Conservation (phyloP, 2,113 vertebrate genomes). For the Odontophorus gujanensis region DNA sequence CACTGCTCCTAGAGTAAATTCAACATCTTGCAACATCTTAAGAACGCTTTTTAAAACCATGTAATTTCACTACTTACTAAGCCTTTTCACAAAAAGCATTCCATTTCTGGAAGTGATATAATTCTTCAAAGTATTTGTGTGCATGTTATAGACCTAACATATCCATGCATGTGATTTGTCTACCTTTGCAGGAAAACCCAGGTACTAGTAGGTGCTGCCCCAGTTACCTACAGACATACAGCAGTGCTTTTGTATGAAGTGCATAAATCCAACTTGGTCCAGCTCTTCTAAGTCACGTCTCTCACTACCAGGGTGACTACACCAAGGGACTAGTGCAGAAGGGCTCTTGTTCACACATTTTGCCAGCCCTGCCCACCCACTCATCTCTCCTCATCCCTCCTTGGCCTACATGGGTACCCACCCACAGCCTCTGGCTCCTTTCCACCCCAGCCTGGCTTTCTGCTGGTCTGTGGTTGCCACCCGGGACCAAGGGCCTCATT, state of each 20-base stretch:
- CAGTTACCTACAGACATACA: background rate
- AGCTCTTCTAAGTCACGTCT: fast-evolving
- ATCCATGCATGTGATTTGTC: background rate
- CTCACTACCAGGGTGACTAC: background rate
- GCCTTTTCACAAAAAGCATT: background rate
- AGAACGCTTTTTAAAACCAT: background rate
- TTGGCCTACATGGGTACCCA: background rate
- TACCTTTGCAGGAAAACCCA: background rate
- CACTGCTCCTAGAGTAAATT: background rate
- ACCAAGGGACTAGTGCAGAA: background rate
- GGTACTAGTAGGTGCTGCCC: background rate
- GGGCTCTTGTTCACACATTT: background rate
- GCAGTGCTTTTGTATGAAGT: background rate
- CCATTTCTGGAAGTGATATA: background rate
- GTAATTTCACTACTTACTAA: background rate
- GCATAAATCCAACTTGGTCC: background rate
- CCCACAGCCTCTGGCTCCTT: background rate
- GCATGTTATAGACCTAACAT: too few species aligned
- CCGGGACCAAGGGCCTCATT: background rate
- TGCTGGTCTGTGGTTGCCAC: background rate
- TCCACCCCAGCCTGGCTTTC: background rate
- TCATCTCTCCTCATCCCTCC: background rate
- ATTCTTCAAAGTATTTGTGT: background rate
- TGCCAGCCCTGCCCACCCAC: background rate
- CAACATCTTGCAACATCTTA: background rate